Evolutionary conservation across 2,888 invertebrate genomes (phyloP), one percentile per base, ranked within the genome.

Genomic region (Alloscopus bannaensis): DNA sequence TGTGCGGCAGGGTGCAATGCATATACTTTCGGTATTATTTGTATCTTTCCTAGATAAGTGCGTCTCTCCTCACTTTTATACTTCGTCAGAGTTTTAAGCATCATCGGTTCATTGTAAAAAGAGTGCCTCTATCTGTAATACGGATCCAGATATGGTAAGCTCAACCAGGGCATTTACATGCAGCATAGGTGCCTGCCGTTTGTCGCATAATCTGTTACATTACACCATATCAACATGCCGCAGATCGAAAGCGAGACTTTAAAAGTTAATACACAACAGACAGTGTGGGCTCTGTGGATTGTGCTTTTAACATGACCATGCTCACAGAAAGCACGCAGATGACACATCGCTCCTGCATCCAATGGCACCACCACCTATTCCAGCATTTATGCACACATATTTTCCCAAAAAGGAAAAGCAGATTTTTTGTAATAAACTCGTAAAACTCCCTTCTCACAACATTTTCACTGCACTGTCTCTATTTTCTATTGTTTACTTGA

Each of bases 41-140:
- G 45, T 50, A 59, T 31, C 45, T 50, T n/a, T n/a, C n/a, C 42
- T 4, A 42, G 45, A 42, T 24, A 64, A 42, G 40, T 29, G 64
- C 26, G n/a, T 11, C 29, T 45, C 57, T 57, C 57, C 31, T 65
- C 68, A 68, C 42, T 75, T 75, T 75, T 52, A 75, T 75, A 75
- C 68, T 75, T 68, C 47, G 47, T 59, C 47, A 24, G 68, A 75
- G 60, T 68, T 60, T 60, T 60, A 68, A 75, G 75, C 45, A 75
- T 68, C 36, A 8, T 36, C 13, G 6, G 36, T 36, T 36, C 8
- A 8, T 36, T 36, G 13, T 36, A 6, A 36, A 6, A 36, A 36
- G 13, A 36, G 13, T 13, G 36, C n/a, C n/a, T n/a, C n/a, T n/a
- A n/a, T n/a, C n/a, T n/a, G n/a, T n/a, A n/a, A n/a, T n/a, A n/a